These are phyloP conservation scores for Drosophila kurseongensis DNA, from an alignment of 1,140 invertebrate species.

Conservation along the genomic window DNA sequence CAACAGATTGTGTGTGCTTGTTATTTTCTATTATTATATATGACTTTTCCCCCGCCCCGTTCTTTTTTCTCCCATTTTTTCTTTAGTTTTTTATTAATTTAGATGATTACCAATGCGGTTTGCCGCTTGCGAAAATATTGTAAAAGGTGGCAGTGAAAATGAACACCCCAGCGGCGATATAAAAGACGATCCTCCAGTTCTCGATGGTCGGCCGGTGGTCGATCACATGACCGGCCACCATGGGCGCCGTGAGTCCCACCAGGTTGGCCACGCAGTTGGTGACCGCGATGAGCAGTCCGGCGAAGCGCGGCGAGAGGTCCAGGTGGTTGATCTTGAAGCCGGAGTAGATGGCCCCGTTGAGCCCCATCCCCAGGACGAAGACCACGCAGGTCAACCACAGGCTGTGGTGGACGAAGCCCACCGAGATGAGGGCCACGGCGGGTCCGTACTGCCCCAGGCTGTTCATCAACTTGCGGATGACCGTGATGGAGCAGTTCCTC, in stretches of 20 bases:
- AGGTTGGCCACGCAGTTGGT: slow-evolving; percentile 96
- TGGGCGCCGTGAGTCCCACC: slow-evolving; percentile 94
- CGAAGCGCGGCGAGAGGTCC: slow-evolving; percentile 95
- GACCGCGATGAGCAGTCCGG: slow-evolving; percentile 96
- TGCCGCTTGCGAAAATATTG: slow-evolving; percentile 90
- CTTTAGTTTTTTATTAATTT: neutral
- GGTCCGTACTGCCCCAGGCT: slow-evolving; percentile 92
- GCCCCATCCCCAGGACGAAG: slow-evolving; percentile 90
- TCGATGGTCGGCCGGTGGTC: slow-evolving; percentile 89
- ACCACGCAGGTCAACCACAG: slow-evolving; percentile 91
- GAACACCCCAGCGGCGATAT: slow-evolving; percentile 91
- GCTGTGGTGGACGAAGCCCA: slow-evolving; percentile 92
- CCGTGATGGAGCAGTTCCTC: slow-evolving; percentile 90
- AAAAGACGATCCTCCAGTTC: slow-evolving; percentile 94
- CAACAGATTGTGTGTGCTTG: slow-evolving; percentile 3
- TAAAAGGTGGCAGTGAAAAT: slow-evolving; percentile 90
- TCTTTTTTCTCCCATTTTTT: no score
- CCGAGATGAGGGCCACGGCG: slow-evolving; percentile 87
- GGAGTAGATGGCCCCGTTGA: slow-evolving; percentile 94
- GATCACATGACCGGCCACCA: slow-evolving; percentile 91
- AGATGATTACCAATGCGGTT: slow-evolving; percentile 86
- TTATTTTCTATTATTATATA: neutral
- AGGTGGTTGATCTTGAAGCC: slow-evolving; percentile 95
- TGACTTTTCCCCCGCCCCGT: neutral
- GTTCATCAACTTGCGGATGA: slow-evolving; percentile 92